phyloP scores from a whole-genome alignment of 1,140 invertebrate species.

The Tribolium madens region DNA sequence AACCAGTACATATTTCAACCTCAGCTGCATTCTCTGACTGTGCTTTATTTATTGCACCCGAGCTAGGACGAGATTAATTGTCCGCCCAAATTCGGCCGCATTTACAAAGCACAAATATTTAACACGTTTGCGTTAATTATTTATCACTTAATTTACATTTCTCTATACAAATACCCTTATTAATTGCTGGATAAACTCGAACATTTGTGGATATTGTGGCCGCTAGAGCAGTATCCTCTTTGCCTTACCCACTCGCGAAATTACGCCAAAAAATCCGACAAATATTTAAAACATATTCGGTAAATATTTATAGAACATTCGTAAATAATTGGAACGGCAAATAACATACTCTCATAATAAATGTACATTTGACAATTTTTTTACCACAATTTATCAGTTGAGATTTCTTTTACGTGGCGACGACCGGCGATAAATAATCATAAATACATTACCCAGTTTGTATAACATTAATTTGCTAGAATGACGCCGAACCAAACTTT shows the following conservation, averaged over 20 bases:
- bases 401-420: not conserved
- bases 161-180: slow-evolving; percentile 35
- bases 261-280: slow-evolving; percentile 15
- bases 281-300: slow-evolving; percentile 17
- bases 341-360: slow-evolving; percentile 35
- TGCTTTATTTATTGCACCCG: slow-evolving; percentile 23
- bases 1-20: slow-evolving; percentile 36
- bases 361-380: slow-evolving; percentile 30
- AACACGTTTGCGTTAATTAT: slow-evolving; percentile 26
- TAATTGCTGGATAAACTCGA: slow-evolving; percentile 30
- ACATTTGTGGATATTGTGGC: slow-evolving; percentile 8
- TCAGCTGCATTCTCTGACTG: slow-evolving; percentile 21
- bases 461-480: slow-evolving; percentile 21
- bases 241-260: slow-evolving; percentile 26
- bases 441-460: slow-evolving; percentile 15
- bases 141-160: slow-evolving; percentile 37
- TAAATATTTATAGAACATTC: slow-evolving; percentile 29
- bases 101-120: slow-evolving; percentile 31
- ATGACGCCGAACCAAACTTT: slow-evolving; percentile 3
- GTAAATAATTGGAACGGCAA: slow-evolving; percentile 32
- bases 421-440: slow-evolving; percentile 24
- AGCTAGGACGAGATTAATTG: slow-evolving; percentile 23
- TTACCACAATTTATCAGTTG: slow-evolving; percentile 1
- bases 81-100: slow-evolving; percentile 3
- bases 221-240: not conserved